Evolutionary conservation across 2,797 vertebrate genomes (phyloP).

Genomic region (Falco naumanni): DNA sequence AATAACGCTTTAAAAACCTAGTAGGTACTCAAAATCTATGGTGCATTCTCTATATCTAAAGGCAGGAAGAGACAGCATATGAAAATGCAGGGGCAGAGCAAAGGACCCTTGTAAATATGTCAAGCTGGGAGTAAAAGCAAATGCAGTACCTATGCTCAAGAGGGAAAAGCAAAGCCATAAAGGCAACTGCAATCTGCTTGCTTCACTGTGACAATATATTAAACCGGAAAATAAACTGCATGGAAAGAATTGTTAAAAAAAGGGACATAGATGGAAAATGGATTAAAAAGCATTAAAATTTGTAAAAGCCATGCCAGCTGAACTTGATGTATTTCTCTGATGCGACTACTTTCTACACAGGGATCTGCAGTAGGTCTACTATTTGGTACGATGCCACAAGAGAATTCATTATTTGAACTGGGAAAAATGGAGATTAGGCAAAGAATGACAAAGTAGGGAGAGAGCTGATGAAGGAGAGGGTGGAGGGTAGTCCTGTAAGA

Average conservation of each 20-base stretch:
- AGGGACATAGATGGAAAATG: neutral
- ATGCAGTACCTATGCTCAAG: neutral
- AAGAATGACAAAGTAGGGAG: neutral
- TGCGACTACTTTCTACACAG: neutral
- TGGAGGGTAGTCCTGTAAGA: neutral
- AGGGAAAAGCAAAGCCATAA: neutral
- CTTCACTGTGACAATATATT: neutral
- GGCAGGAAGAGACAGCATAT: neutral
- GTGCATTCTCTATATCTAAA: neutral
- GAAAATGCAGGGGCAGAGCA: neutral
- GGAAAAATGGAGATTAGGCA: neutral
- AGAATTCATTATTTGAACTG: neutral
- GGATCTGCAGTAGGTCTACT: neutral
- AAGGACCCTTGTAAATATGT: neutral
- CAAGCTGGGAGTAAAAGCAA: neutral
- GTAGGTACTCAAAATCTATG: neutral
- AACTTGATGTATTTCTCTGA: neutral
- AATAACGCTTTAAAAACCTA: neutral
- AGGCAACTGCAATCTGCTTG: neutral
- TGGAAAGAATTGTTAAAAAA: neutral
- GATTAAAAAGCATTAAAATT: neutral
- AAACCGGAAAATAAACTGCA: neutral
- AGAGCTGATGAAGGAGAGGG: neutral
- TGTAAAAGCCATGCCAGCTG: neutral
- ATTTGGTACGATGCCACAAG: neutral